Base-by-base conservation (phyloP, 2,113 vertebrate species). In the Hippolais icterina region DNA sequence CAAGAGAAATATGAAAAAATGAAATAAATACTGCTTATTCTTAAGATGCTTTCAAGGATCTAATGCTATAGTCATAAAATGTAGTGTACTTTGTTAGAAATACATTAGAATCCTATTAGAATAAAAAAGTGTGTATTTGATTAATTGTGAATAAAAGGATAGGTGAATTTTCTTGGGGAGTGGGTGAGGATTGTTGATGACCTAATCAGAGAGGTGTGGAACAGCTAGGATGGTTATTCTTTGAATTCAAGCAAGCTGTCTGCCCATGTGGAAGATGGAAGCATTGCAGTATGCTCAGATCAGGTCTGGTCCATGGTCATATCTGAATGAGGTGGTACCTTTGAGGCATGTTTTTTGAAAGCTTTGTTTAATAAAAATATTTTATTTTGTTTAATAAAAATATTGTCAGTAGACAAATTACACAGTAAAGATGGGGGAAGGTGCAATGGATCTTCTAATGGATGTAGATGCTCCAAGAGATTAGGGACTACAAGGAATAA, bases 261-360 rank as follows among this genome's bases (percentile, higher is more conserved):
- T 37, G 44, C 49, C 31, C 17, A 31, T 60, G 25, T 74, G 52
- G 50, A 70, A 70, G 33, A 31, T 12, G 15, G 42, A 66, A n/a
- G 8, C 23, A 66, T 28, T 89, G 39, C 28, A 37, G 29, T 61
- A 12, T 15, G 6, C 6, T 47, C 19, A 31, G 10, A 22, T 57
- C 11, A 21, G 13, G 3, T 56, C 11, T 83, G 11, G 3, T 64
- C 27, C 2, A 1, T 57, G 12, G 7, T 78, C 3, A 1, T 56
- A 13, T 28, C 31, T 68, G n/a, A 50, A 70, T 11, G 33, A 56
- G 10, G 10, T 35, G 21, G 5, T 60, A 42, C 18, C 25, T 83
- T 12, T 76, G 68, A 49, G 29, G 42, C 7, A 9, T 1, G 2
- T 9, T 47, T 46, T 77, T 91, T 39, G 10, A 42, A 74, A 89